Evolutionary conservation across 2,888 invertebrate species (phyloP), one percentile per base, ranked within the genome.

Genomic region (Oxystoma pomonae): DNA sequence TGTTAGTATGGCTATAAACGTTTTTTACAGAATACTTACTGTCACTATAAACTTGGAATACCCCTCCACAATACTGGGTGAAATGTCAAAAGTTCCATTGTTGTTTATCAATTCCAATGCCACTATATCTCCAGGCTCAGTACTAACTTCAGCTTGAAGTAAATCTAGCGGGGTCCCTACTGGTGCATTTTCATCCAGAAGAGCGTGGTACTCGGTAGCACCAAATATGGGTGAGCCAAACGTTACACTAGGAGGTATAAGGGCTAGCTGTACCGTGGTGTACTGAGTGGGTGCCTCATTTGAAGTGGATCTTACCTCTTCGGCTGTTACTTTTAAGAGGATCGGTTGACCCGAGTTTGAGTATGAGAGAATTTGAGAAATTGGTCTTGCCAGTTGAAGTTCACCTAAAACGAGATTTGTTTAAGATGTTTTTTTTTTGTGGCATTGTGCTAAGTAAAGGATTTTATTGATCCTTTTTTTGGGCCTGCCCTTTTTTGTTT

Each of bases 61-160:
- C 16, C 91, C 86, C 76, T 93, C 91, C 0, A 91, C 91, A 1
- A 92, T 91, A 35, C 88, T 87, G 0, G 96, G 96, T 3, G 87
- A 85, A 62, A 97, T 89, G 78, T 94, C 94, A 76, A 97, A 97
- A 1, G 93, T 93, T 49, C 90, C 92, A 77, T 93, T 93, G 77
- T 92, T 92, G 64, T 90, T 90, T 16, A 87, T 83, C 68, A 95
- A 79, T 50, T 87, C 86, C 22, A 95, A 81, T 0, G 92, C 88
- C 75, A 94, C 92, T 5, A 93, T 90, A 3, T 92, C 92, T 1
- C 79, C 79, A 16, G 76, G 75, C 66, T 77, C 75, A 0, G 77
- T 74, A 9, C 72, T 70, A 2, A 79, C 69, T 68, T 76, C 76
- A 1, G 76, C 73, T 64, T 77, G 74, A 3, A 74, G 67, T 17